phyloP scores from a whole-genome alignment of 2,888 invertebrate genomes.

The Protonemura montana region DNA sequence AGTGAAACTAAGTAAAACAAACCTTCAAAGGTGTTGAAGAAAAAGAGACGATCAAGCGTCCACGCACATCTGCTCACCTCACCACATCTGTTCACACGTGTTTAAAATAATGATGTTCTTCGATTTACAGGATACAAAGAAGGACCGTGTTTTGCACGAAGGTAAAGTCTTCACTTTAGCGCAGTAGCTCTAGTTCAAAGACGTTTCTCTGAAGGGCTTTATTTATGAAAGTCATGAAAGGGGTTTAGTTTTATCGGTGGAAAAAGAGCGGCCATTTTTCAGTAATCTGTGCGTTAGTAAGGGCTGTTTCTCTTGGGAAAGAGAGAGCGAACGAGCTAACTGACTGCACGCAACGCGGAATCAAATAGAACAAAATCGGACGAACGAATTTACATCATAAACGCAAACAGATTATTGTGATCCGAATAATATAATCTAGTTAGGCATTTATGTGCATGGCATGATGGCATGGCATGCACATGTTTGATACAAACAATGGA shows the following conservation, averaged over 20 bases:
- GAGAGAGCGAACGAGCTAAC: not conserved
- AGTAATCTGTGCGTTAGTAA: constrained; percentile 7
- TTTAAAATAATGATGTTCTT: not conserved
- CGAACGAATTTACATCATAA: not conserved
- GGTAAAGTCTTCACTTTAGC: not conserved
- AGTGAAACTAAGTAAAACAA: not conserved
- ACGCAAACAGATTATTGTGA: constrained; percentile 5
- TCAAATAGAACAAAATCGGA: not conserved
- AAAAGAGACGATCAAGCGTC: no score
- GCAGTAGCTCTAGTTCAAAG: not conserved
- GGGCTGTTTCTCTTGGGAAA: not conserved
- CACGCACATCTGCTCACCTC: no score
- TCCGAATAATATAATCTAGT: not conserved
- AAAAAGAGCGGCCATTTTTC: not conserved
- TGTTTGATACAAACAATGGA: not conserved
- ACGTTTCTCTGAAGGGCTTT: not conserved
- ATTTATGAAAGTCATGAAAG: constrained; percentile 7
- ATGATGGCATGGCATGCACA: not conserved
- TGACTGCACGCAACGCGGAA: not conserved
- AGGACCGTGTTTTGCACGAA: not conserved
- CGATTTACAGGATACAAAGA: not conserved
- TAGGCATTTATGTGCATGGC: not conserved
- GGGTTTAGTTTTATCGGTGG: constrained; percentile 12
- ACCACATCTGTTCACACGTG: not conserved
- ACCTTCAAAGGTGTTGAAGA: not conserved